Percentiles rank a stretch among this genome's conserved stretches.
These are phyloP conservation scores for Venusia cambrica DNA, from an alignment of 2,888 invertebrate species.

Conservation along the genomic window DNA sequence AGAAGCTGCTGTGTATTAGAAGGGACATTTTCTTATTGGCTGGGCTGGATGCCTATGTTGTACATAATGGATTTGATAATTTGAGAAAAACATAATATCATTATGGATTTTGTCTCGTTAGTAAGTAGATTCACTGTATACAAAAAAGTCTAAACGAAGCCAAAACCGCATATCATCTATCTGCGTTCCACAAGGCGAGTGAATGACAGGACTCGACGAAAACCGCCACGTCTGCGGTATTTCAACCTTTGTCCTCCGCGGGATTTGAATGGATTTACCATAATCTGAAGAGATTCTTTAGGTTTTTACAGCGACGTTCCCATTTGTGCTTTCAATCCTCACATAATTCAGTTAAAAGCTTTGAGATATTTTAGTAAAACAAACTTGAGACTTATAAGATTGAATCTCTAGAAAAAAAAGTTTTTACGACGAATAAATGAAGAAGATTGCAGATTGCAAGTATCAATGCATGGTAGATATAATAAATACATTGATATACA, in stretches of 20 bases:
- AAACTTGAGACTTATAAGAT: too few species aligned
- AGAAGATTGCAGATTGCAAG: conserved; percentile 1
- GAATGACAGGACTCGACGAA: conserved; percentile 4
- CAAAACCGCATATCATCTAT: neutral
- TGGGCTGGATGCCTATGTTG: too few species aligned
- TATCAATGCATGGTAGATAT: too few species aligned
- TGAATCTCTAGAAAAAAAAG: too few species aligned
- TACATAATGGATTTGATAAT: too few species aligned
- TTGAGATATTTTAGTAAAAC: neutral
- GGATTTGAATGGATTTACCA: conserved; percentile 7
- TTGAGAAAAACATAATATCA: too few species aligned
- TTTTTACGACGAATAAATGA: too few species aligned
- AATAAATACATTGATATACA: too few species aligned
- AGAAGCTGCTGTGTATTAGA: too few species aligned
- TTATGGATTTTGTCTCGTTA: too few species aligned
- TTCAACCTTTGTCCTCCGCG: conserved; percentile 3
- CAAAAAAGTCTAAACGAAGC: neutral
- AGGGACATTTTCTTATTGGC: too few species aligned
- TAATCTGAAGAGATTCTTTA: conserved; percentile 12
- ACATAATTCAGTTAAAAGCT: conserved; percentile 5
- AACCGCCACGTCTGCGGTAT: conserved; percentile 4
- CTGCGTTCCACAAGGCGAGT: conserved; percentile 6
- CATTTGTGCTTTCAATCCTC: conserved; percentile 1
- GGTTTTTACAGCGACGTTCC: neutral
- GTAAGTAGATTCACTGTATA: too few species aligned